Evolutionary conservation across 30 jellyfish, hydroid and myxozoan species (phyloP).

Genomic region (Morbakka virulenta): DNA sequence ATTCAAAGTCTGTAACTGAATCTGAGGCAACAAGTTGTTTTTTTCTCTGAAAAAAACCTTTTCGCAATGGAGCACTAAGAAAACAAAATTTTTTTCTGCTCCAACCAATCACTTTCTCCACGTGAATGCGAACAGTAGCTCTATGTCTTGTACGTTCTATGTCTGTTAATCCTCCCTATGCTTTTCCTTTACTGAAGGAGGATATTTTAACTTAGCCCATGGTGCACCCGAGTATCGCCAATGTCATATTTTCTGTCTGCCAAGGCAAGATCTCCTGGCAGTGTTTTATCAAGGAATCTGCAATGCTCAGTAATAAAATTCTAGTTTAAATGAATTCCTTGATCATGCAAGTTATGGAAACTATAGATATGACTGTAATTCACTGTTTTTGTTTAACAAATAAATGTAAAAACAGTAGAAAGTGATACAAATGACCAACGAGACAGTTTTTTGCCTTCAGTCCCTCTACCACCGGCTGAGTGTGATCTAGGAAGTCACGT

Average conservation of each 20-base stretch:
- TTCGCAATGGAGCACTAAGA: slow-evolving; percentile 1
- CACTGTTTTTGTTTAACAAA: too few species aligned
- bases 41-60: not conserved
- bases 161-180: not conserved
- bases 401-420: too few species aligned
- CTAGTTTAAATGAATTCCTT: too few species aligned
- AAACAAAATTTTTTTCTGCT: not conserved
- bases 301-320: slow-evolving; percentile 4
- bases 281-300: not conserved
- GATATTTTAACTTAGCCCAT: slow-evolving; percentile 6
- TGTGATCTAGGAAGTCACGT: too few species aligned
- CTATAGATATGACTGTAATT: too few species aligned
- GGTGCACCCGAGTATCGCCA: slow-evolving; percentile 4
- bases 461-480: too few species aligned
- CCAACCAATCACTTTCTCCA: slow-evolving; percentile 13
- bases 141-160: not conserved
- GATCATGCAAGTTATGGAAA: too few species aligned
- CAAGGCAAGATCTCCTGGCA: slow-evolving; percentile 19
- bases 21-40: too few species aligned
- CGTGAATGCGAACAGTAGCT: slow-evolving; percentile 6
- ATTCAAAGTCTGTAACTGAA: slow-evolving; percentile 3
- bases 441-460: too few species aligned
- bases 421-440: too few species aligned
- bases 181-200: slow-evolving; percentile 11
- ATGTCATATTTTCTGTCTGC: slow-evolving; percentile 3